Percentiles rank a stretch among this genome's conserved stretches.
phyloP scores from a whole-genome alignment of 2,797 vertebrate species.

The Pogonophryne albipinna region DNA sequence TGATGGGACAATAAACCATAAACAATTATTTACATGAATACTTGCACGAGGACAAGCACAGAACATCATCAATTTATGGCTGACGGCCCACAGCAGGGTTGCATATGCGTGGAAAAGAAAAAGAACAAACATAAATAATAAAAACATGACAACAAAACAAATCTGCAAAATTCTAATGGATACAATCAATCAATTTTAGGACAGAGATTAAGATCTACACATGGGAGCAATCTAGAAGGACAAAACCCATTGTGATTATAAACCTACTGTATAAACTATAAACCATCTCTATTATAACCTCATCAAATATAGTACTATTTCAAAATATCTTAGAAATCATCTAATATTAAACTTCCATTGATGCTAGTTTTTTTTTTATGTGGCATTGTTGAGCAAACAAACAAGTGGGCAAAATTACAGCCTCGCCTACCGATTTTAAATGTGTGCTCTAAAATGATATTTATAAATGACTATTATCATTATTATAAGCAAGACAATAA shows the following conservation, averaged over 20 bases:
- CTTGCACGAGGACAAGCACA: neutral
- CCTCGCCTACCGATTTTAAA: too few species aligned
- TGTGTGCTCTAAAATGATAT: too few species aligned
- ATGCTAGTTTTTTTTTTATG: too few species aligned
- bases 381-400: too few species aligned
- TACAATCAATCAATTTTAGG: neutral
- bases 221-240: neutral
- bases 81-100: neutral
- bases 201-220: neutral
- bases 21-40: constrained; percentile 8
- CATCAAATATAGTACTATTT: neutral
- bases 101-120: neutral
- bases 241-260: neutral
- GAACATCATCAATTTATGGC: constrained; percentile 1
- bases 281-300: neutral
- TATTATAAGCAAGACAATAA: too few species aligned
- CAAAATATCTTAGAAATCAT: neutral
- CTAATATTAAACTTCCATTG: constrained; percentile 3
- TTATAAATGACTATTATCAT: too few species aligned
- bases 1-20: constrained; percentile 5
- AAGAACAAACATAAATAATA: neutral
- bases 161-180: constrained; percentile 1
- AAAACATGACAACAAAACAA: neutral
- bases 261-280: neutral
- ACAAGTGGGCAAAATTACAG: too few species aligned